Base-by-base conservation (phyloP, 2,888 invertebrate genomes). In the Netelia virgata region DNA sequence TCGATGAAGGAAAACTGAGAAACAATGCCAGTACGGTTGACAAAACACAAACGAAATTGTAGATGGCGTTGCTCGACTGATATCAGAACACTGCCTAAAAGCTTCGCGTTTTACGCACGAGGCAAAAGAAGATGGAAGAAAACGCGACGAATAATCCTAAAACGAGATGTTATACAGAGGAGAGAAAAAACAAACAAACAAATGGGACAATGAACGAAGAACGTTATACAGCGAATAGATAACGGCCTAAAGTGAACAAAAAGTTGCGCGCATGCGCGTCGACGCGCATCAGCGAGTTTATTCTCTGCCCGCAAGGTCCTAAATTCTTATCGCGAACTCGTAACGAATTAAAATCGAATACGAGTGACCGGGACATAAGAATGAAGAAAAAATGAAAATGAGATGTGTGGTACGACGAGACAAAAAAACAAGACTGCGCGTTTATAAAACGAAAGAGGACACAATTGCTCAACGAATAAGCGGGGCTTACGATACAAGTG, bases 141-240 rank as follows among this genome's bases (percentile, higher is more conserved):
- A 41, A 41, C 16, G 16, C 20, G 11, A 20, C 47, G 10, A 50
- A 61, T 64, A 53, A 53, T 50, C 50, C 53, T 59, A 55, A 20
- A 10, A 10, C n/a, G 3, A 18, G 28, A 53, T 28, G 3, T 28
- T 28, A 28, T 28, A 28, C 28, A 28, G 5, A 69, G 43, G 66
- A 59, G 28, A 28, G 28, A 28, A 28, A 28, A 23, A 23, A 61
- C 63, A 41, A 28, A 18, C 16, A 64, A 41, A 20, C 55, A 23
- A 41, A 20, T 0, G n/a, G 6, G 16, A n/a, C 28, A 69, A 61
- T n/a, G 9, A 18, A 50, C 36, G 61, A 74, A 47, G 61, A 18
- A 78, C 70, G 82, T 85, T 76, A 76, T 81, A 82, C 84, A 85
- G 84, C 84, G 84, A 85, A 85, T 70, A 75, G 72, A 79, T 72